Conservation (phyloP, 35 echinoderm and acorn worm genomes). For the Anneissia japonica region DNA sequence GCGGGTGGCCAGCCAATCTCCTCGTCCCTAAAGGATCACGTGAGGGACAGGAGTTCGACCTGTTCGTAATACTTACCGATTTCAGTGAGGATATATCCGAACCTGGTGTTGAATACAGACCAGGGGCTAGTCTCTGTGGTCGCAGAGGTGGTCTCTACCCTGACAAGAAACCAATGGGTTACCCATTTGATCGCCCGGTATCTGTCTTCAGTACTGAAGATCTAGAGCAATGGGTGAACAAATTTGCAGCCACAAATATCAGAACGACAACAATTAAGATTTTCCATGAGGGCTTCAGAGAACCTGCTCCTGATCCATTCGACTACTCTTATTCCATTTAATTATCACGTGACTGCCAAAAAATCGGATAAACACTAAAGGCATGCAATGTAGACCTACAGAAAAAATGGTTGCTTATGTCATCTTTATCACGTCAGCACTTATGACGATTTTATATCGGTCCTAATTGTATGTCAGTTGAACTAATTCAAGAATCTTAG, state of each 20-base stretch:
- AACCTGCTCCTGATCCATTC: too few species aligned
- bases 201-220: not conserved
- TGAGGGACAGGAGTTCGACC: not conserved
- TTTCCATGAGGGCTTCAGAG: not conserved
- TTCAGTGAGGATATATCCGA: not conserved
- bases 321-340: too few species aligned
- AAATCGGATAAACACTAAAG: too few species aligned
- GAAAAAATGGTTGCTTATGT: too few species aligned
- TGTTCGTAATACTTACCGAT: not conserved
- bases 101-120: not conserved
- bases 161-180: not conserved
- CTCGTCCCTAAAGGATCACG: not conserved
- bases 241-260: not conserved
- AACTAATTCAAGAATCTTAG: too few species aligned
- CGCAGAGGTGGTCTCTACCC: not conserved
- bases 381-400: too few species aligned
- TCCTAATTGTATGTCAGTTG: too few species aligned
- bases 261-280: not conserved
- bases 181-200: not conserved
- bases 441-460: too few species aligned
- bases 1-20: not conserved
- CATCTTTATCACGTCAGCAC: too few species aligned
- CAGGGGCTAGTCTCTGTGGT: not conserved
- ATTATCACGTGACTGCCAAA: too few species aligned
- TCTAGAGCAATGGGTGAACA: not conserved